phyloP scores from a whole-genome alignment of 2,113 vertebrate species.

The Podilymbus podiceps region DNA sequence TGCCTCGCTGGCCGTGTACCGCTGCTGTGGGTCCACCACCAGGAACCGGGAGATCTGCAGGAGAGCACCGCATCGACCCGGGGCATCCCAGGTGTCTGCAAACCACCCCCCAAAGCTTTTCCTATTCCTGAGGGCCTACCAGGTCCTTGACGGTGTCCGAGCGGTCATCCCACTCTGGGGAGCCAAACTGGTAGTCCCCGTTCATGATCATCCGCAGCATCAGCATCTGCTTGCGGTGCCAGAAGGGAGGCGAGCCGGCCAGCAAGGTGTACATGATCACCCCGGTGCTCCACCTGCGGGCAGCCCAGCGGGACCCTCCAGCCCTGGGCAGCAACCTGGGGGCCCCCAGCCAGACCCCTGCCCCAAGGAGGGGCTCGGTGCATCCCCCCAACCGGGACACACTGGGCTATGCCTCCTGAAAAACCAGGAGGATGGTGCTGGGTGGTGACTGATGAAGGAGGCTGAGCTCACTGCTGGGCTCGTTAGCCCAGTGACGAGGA shows the following conservation, averaged over 20 bases:
- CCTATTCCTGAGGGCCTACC: slow-evolving; percentile 63
- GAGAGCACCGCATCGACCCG: rapidly evolving
- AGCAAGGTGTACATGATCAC: slow-evolving; percentile 98
- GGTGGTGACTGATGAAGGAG: rapidly evolving
- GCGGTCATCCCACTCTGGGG: slow-evolving; percentile 94
- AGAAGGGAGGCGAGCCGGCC: slow-evolving; percentile 95
- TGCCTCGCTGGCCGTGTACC: slow-evolving; percentile 83
- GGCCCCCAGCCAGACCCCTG: rapidly evolving
- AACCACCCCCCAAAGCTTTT: rapidly evolving
- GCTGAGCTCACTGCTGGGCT: neutral
- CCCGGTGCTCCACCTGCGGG: slow-evolving; percentile 90
- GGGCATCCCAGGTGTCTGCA: rapidly evolving
- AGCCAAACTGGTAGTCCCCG: slow-evolving; percentile 87
- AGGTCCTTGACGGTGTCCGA: slow-evolving; percentile 96
- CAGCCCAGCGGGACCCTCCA: neutral
- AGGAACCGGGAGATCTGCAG: slow-evolving; percentile 88
- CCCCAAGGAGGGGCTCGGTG: neutral
- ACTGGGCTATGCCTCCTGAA: neutral
- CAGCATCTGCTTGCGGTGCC: slow-evolving; percentile 98
- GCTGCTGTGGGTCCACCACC: slow-evolving; percentile 84
- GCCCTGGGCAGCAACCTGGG: rapidly evolving
- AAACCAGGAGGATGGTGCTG: neutral
- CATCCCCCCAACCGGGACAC: rapidly evolving
- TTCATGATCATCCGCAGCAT: slow-evolving; percentile 96
- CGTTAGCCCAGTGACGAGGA: neutral